Evolutionary conservation across 1,140 invertebrate genomes (phyloP), one percentile per base, ranked within the genome.

Genomic region (Leptopilina boulardi): DNA sequence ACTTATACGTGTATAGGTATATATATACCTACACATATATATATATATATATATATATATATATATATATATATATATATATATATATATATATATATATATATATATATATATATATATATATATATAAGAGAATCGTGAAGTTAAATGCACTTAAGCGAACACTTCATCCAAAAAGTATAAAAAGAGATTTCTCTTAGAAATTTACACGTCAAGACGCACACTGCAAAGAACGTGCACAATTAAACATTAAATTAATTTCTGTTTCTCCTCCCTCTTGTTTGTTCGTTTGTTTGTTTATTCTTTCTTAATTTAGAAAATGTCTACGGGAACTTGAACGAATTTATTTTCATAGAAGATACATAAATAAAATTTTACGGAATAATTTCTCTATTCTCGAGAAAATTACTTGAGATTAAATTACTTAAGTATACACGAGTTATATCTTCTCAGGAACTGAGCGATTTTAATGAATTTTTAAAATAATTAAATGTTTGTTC

Each of bases 171-270:
- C 59, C 59, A 13, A 66, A 66, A 15, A 66, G 21, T 15, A 11
- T 11, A 66, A 13, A 66, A 30, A 66, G 21, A 15, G 23, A 66
- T 66, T 66, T 30, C 23, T 66, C 59, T 66, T 66, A 8, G 59
- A 13, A 15, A 66, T 66, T 66, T 30, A 10, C 59, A 66, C 59
- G 59, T 66, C 59, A 54, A 54, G 51, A 54, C 51, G 51, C 34
- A 38, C 34, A 38, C 51, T 54, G 13, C 21, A 30, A 66, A n/a
- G 23, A 66, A 66, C 23, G 26, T 26, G 59, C 11, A 66, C 59
- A 66, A 66, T 66, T 66, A 66, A 66, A 66, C n/a, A n/a, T 30
- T 26, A 15, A 66, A 66, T 66, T 66, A 26, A 30, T 66, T 15
- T 30, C 13, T 30, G 26, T 66, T n/a, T 30, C 10, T 30, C 13